A percentile compares a stretch with the other conserved stretches of the same genome.
phyloP scores from a whole-genome alignment of 2,113 vertebrate species.

The Sylvilagus bachmani region DNA sequence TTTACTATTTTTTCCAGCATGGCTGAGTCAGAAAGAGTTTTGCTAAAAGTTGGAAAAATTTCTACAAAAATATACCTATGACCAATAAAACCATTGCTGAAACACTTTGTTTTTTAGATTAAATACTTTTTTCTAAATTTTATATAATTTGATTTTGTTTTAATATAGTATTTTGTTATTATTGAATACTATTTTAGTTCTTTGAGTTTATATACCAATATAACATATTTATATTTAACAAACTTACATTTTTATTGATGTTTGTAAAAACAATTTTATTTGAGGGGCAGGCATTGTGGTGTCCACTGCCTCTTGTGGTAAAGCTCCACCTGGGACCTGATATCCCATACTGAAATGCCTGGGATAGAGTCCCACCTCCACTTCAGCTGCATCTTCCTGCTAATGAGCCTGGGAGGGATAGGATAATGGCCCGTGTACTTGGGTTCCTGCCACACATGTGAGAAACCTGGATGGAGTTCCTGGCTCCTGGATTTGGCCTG shows the following conservation, averaged over 20 bases:
- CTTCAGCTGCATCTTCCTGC: no score
- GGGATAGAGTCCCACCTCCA: no score
- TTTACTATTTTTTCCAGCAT: neutral
- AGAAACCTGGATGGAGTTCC: no score
- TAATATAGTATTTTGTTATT: neutral
- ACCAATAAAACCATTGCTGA: neutral
- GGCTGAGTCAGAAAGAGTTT: neutral
- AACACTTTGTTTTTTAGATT: neutral
- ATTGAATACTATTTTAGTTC: neutral
- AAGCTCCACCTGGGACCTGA: no score
- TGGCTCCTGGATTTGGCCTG: no score
- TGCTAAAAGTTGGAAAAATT: neutral
- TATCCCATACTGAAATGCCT: no score
- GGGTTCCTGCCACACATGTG: no score
- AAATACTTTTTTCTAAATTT: neutral
- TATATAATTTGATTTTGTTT: neutral
- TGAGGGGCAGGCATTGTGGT: no score
- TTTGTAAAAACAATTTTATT: neutral
- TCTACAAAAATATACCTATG: neutral
- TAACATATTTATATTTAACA: neutral
- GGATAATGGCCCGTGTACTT: no score
- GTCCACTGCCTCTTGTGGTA: no score
- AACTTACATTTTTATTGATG: neutral
- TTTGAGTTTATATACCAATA: neutral
- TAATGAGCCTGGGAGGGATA: no score